These are phyloP conservation scores for Mamestra brassicae DNA, from an alignment of 2,888 invertebrate genomes.

Conservation along the genomic window DNA sequence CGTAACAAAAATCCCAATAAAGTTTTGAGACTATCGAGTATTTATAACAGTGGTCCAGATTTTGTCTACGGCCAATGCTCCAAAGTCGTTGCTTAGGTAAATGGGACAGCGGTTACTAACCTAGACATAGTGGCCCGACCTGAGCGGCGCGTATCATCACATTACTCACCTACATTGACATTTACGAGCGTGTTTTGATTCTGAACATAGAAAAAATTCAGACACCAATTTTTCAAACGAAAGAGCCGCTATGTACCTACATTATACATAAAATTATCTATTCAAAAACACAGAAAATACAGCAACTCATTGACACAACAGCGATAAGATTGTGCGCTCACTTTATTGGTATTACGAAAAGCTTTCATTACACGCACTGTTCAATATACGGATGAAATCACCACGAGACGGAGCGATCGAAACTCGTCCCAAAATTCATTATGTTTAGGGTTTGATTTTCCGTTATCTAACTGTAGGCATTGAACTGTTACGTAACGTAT, in stretches of 20 bases:
- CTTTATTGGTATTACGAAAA: slow-evolving; percentile 77
- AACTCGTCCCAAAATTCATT: slow-evolving; percentile 67
- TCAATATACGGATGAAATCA: slow-evolving; percentile 73
- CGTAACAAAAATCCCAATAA: slow-evolving; percentile 62
- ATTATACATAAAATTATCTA: slow-evolving; percentile 43
- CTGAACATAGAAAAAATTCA: slow-evolving; percentile 42
- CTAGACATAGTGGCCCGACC: slow-evolving; percentile 48
- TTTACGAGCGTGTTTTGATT: slow-evolving; percentile 71
- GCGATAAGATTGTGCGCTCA: slow-evolving; percentile 73
- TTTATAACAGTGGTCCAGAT: slow-evolving; percentile 54
- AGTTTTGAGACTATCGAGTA: slow-evolving; percentile 60
- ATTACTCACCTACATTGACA: slow-evolving; percentile 70
- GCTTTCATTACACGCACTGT: slow-evolving; percentile 78
- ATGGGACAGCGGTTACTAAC: slow-evolving; percentile 44
- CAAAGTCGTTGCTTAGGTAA: slow-evolving; percentile 50
- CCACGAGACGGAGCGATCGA: slow-evolving; percentile 61
- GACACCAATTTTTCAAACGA: slow-evolving; percentile 39
- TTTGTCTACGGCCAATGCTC: slow-evolving; percentile 28
- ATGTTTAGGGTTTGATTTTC: slow-evolving; percentile 72
- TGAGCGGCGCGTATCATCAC: slow-evolving; percentile 61
- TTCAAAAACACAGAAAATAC: slow-evolving; percentile 54
- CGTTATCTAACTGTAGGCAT: slow-evolving; percentile 72
- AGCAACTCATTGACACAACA: slow-evolving; percentile 65
- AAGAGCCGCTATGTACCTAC: slow-evolving; percentile 34
- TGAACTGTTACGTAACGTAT: slow-evolving; percentile 83